Evolutionary conservation across 2,888 invertebrate genomes (phyloP), one percentile per base, ranked within the genome.

Genomic region (Poecilus cupreus): DNA sequence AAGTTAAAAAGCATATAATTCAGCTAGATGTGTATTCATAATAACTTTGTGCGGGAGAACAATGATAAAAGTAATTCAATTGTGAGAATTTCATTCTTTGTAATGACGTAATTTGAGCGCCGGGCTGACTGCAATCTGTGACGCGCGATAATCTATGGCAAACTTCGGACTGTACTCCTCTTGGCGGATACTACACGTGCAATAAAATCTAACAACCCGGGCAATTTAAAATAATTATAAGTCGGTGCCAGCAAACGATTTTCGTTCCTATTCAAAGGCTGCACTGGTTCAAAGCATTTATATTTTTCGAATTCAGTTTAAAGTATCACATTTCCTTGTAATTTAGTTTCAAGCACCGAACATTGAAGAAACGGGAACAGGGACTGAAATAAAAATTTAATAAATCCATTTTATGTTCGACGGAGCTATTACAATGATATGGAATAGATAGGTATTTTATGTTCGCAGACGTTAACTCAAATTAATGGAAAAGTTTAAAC

Each of bases 171-270:
- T 75, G 37, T 54, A 46, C 18, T 77, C 64, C 16, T 68, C 64
- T 68, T 32, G 18, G 77, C 20, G 32, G 60, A 77, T 77, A 60
- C 20, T 77, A 77, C 77, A 60, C 43, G 77, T 60, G 39, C 43
- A 54, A 77, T 77, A 77, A 77, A 77, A 77, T 77, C 57, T 77
- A 77, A 77, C 57, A 60, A 60, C 60, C 39, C 20, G n/a, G 60
- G 43, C 77, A 77, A 77, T 77, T 77, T 54, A 77, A 77, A 77
- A 77, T 77, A 77, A 77, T 77, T 77, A 77, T 77, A 43, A 77
- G 39, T 57, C 39, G 64, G 37, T 18, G 32, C 26, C 8, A 13
- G 60, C 60, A 68, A 68, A 68, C 64, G 64, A 68, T 68, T 68
- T 18, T 68, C 20, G 37, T 37, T 18, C 32, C 37, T 68, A 68